phyloP scores from a whole-genome alignment of 1,140 invertebrate species.

The Bombus ignitus region DNA sequence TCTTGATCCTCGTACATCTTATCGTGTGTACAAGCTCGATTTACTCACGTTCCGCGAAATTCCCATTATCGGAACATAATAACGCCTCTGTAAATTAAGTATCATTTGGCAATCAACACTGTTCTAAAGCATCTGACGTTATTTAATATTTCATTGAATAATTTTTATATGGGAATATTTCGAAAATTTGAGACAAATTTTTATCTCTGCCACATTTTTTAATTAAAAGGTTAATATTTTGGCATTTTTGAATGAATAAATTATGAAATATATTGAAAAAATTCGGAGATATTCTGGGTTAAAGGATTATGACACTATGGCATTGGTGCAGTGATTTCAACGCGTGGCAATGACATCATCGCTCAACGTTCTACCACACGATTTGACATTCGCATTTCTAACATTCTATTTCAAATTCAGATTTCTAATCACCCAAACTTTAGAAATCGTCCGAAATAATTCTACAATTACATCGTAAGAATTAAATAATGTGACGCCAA shows the following conservation, averaged over 20 bases:
- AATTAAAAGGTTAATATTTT: background rate
- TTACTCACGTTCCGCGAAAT: slow-evolving; percentile 2
- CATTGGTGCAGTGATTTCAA: too few relatives aligned
- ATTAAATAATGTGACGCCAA: background rate
- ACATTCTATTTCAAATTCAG: background rate
- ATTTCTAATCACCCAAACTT: background rate
- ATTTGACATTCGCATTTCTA: too few relatives aligned
- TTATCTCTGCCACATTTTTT: background rate
- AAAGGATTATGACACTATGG: background rate
- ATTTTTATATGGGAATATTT: background rate
- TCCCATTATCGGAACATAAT: background rate
- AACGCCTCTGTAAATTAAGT: background rate
- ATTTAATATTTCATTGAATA: background rate
- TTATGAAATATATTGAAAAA: background rate
- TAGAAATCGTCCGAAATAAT: too few relatives aligned
- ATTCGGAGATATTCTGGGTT: background rate
- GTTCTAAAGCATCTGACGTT: background rate
- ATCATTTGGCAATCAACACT: background rate
- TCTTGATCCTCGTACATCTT: background rate
- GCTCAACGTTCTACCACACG: too few relatives aligned
- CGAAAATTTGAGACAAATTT: background rate
- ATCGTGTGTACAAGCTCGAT: background rate
- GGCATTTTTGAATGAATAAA: too few relatives aligned
- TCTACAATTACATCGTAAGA: too few relatives aligned
- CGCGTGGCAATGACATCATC: too few relatives aligned